Evolutionary conservation across 2,888 invertebrate genomes (phyloP).

Genomic region (Agriopis leucophaearia): DNA sequence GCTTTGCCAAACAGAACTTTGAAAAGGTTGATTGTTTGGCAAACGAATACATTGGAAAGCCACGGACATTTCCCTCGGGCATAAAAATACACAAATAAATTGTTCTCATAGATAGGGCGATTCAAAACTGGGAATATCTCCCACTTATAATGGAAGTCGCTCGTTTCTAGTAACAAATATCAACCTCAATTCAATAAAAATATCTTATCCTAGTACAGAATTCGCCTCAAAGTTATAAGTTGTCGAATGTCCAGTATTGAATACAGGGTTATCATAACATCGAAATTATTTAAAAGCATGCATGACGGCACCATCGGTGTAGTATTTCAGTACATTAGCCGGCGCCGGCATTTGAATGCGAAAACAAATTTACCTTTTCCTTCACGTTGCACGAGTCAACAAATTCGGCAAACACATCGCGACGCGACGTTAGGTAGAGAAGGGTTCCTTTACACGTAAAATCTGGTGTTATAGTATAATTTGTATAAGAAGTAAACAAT

Average conservation of each 20-base stretch:
- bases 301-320: conserved; percentile 49
- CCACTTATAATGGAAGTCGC: too few relatives aligned
- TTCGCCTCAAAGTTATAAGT: neutral
- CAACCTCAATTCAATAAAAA: neutral
- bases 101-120: too few relatives aligned
- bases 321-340: conserved; percentile 57
- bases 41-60: conserved; percentile 3
- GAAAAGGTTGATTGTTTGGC: conserved; percentile 22
- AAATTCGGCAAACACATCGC: conserved; percentile 28
- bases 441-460: neutral
- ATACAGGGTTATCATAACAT: conserved; percentile 14
- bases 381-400: conserved; percentile 43
- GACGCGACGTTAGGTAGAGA: neutral
- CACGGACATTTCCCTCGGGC: neutral
- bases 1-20: conserved; percentile 7
- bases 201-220: neutral
- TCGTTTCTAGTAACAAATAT: too few relatives aligned
- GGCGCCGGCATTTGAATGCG: conserved; percentile 51
- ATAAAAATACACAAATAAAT: too few relatives aligned
- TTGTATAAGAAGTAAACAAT: neutral
- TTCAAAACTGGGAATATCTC: too few relatives aligned
- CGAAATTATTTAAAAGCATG: conserved; percentile 29
- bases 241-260: neutral
- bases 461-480: neutral
- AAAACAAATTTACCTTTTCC: conserved; percentile 56